A percentile compares a stretch with the other conserved stretches of the same genome.
Evolutionary conservation across 1,140 invertebrate genomes (phyloP).

Genomic region (Diachasma alloeum): DNA sequence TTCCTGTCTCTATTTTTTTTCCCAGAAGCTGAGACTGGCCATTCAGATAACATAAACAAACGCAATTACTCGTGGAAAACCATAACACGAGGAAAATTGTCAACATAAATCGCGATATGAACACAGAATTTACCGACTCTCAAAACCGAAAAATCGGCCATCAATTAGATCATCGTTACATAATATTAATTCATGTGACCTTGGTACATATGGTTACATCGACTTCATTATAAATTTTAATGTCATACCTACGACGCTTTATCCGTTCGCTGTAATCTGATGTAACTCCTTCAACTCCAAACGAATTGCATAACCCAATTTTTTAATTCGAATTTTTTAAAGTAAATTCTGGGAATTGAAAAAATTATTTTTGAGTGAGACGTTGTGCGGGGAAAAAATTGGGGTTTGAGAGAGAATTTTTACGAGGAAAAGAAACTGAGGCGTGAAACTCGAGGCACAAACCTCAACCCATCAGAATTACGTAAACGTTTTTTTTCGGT

Average conservation of each 20-base stretch:
- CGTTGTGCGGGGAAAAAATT: not conserved
- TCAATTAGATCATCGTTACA: conserved; percentile 10
- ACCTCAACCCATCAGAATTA: not conserved
- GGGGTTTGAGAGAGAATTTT: not conserved
- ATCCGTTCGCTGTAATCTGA: conserved; percentile 17
- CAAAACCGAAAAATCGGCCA: too few species aligned
- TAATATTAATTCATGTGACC: conserved; percentile 21
- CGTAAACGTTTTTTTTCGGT: not conserved
- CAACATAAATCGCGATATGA: not conserved
- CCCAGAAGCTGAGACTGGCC: not conserved
- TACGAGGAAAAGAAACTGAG: not conserved
- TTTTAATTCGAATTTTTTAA: not conserved
- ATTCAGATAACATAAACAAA: not conserved
- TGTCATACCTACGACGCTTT: conserved; percentile 9
- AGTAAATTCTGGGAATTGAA: not conserved
- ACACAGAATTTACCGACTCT: too few species aligned
- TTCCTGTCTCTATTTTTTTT: not conserved
- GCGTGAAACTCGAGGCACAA: not conserved
- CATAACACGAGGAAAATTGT: too few species aligned
- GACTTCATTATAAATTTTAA: conserved; percentile 27
- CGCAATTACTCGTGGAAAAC: not conserved
- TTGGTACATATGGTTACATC: conserved; percentile 22
- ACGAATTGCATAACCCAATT: conserved; percentile 1
- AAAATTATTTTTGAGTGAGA: not conserved
- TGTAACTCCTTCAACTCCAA: conserved; percentile 15